These are phyloP conservation scores for Erebia ligea DNA, from an alignment of 2,888 invertebrate genomes.

Conservation along the genomic window DNA sequence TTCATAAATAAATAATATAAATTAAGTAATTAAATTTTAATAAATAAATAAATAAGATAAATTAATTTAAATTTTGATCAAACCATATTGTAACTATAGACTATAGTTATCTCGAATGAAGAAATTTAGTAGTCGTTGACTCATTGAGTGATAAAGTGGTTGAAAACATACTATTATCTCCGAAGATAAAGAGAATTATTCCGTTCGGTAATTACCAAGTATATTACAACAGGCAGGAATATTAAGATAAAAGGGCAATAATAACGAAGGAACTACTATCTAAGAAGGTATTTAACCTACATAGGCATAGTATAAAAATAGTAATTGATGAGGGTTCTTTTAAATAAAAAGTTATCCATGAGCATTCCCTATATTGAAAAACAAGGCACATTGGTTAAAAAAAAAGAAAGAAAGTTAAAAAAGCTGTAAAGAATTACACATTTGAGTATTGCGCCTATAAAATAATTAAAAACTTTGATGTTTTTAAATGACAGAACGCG, in stretches of 20 bases:
- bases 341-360: too few species aligned
- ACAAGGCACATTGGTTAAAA: too few species aligned
- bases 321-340: too few species aligned
- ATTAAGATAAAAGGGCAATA: constrained; percentile 17
- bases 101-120: constrained; percentile 11
- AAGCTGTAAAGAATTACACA: background rate
- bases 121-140: constrained; percentile 22
- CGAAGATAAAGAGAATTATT: constrained; percentile 28
- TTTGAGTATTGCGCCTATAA: background rate
- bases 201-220: constrained; percentile 24
- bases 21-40: too few species aligned
- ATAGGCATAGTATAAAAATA: too few species aligned
- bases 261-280: background rate
- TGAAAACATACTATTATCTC: constrained; percentile 24
- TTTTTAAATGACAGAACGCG: background rate
- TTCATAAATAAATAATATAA: too few species aligned
- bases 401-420: too few species aligned
- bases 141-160: constrained; percentile 22
- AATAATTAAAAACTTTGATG: background rate
- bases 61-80: too few species aligned
- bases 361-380: too few species aligned
- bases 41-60: too few species aligned
- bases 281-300: too few species aligned
- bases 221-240: constrained; percentile 1
- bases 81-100: background rate